These are phyloP conservation scores for Athalia circularis DNA, from an alignment of 2,888 invertebrate species.

Conservation along the genomic window DNA sequence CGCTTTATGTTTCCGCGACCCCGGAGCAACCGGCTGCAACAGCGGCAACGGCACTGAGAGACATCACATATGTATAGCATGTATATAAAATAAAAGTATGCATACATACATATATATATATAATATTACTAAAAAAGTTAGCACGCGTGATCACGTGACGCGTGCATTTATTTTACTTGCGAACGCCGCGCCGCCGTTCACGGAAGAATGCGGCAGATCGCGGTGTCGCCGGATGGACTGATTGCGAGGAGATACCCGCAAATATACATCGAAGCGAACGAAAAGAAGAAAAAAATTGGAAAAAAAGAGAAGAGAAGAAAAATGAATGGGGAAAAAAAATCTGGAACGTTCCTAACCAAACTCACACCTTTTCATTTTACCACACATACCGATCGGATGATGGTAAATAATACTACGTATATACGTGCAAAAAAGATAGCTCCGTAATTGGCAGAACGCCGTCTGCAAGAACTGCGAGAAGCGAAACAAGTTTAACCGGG, in stretches of 20 bases:
- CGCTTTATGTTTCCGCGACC: conserved; percentile 37
- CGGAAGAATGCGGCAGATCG: too few species aligned
- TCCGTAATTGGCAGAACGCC: conserved; percentile 41
- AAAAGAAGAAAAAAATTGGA: too few species aligned
- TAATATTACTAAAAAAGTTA: neutral
- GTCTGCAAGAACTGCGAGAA: conserved; percentile 13
- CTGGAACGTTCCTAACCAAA: neutral
- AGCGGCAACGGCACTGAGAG: neutral
- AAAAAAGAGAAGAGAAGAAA: neutral
- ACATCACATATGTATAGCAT: neutral
- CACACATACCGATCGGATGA: neutral
- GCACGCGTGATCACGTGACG: too few species aligned
- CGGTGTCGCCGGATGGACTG: too few species aligned
- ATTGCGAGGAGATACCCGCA: too few species aligned
- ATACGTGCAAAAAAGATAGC: conserved; percentile 10
- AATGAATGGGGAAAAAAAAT: neutral
- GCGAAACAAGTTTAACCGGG: conserved; percentile 44
- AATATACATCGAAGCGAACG: too few species aligned
- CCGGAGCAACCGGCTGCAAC: neutral
- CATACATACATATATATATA: conserved; percentile 5
- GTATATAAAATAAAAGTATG: neutral
- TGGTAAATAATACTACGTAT: neutral
- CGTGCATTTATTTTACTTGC: too few species aligned
- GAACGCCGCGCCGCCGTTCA: too few species aligned
- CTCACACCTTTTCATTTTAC: too few species aligned